Evolutionary conservation across 1,140 invertebrate genomes (phyloP), one percentile per base, ranked within the genome.

Genomic region (Zaprionus ghesquierei): DNA sequence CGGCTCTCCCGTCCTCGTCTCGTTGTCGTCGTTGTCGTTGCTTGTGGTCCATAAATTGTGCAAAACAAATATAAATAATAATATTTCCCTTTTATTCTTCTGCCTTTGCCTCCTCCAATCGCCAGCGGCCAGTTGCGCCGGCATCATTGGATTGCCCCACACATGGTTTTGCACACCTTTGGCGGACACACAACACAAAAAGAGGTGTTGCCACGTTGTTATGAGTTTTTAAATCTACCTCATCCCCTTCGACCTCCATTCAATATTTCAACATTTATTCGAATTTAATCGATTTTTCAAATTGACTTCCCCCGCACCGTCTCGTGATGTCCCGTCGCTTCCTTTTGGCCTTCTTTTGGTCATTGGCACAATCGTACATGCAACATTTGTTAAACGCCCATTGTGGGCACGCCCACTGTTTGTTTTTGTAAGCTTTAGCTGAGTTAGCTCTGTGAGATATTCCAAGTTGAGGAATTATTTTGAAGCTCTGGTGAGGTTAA

Each of bases 281-380:
- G 86, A 81, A 85, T 85, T 89, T 89, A 89, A 89, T 89, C 85
- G 85, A 89, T 89, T 89, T 89, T 81, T 79, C 77, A 89, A 89
- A 89, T 89, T 82, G 79, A 76, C 79, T 87, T 66, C 69, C 49
- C 53, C 71, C 44, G 44, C 49, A 2, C 25, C 25, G n/a, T 6
- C 25, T 6, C 38, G 53, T 68, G 41, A 61, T 62, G 44, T 62
- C 46, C 20, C 41, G 50, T 51, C 25, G 13, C 20, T 58, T 55
- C 51, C 49, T 23, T 69, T 54, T 70, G 64, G 79, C 77, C 64
- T 78, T 58, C 20, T 49, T 25, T 23, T 68, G 33, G 25, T 54
- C 54, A 71, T 51, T 46, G 25, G 50, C 44, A 61, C 64, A 85
- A 87, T 74, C 55, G 78, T 81, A 81, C 73, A 69, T 54, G 49